Percentiles rank a stretch among this genome's conserved stretches.
These are phyloP conservation scores for Allenopithecus nigroviridis DNA, from an alignment of 2,797 vertebrate species.

Conservation along the genomic window DNA sequence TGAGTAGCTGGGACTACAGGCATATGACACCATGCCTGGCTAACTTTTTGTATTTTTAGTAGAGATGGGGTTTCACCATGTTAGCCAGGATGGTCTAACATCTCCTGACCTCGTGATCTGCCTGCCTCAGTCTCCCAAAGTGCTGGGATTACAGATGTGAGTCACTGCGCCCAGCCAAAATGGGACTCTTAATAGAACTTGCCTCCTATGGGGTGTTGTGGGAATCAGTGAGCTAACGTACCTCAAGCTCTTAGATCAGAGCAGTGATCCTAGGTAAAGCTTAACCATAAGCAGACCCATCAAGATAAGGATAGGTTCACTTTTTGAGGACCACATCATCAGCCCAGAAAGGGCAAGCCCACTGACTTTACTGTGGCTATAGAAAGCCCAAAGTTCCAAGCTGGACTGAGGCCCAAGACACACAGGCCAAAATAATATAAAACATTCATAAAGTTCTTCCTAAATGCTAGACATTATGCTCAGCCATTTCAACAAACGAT, in stretches of 20 bases:
- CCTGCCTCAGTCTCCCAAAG: too few species aligned
- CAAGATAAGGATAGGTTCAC: neutral
- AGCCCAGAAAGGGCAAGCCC: neutral
- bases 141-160: too few species aligned
- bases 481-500: neutral
- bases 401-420: neutral
- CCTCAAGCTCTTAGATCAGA: neutral
- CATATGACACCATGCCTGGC: too few species aligned
- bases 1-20: too few species aligned
- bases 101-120: too few species aligned
- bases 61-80: too few species aligned
- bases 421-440: neutral
- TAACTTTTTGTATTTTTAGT: too few species aligned
- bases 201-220: neutral
- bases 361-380: neutral
- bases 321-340: neutral
- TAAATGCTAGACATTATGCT: neutral
- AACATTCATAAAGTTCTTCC: conserved; percentile 23
- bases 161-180: neutral
- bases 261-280: neutral
- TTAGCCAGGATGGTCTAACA: too few species aligned
- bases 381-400: neutral
- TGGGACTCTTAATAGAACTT: neutral
- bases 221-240: neutral
- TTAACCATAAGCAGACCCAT: neutral